A percentile compares a stretch with the other conserved stretches of the same genome.
phyloP scores from a whole-genome alignment of 2,888 invertebrate species.

The Cerastis rubricosa region DNA sequence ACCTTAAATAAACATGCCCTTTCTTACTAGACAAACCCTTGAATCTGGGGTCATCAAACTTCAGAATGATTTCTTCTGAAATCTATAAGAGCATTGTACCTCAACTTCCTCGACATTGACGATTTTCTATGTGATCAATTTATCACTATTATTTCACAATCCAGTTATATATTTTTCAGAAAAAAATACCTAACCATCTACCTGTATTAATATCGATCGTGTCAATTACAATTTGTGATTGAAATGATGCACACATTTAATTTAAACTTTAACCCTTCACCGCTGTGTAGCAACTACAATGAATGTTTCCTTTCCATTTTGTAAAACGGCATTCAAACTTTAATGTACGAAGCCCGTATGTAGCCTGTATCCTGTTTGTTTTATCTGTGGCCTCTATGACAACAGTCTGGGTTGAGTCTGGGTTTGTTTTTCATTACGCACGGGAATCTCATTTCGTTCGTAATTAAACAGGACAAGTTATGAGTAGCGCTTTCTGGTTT shows the following conservation, averaged over 20 bases:
- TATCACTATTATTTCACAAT: not conserved
- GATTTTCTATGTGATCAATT: not conserved
- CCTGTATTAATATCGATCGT: too few species aligned
- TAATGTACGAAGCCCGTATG: slow-evolving; percentile 17
- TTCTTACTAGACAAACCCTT: not conserved
- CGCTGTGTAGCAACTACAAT: not conserved
- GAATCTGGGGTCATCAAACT: not conserved
- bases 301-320: slow-evolving; percentile 54
- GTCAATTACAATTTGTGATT: not conserved
- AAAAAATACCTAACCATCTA: not conserved
- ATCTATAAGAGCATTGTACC: not conserved
- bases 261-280: slow-evolving; percentile 14
- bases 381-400: slow-evolving; percentile 63
- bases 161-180: not conserved
- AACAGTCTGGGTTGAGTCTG: slow-evolving; percentile 56
- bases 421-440: slow-evolving; percentile 73
- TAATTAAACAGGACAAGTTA: slow-evolving; percentile 68
- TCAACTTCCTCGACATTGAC: not conserved
- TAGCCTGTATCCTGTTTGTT: slow-evolving; percentile 50
- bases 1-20: not conserved
- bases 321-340: slow-evolving; percentile 57
- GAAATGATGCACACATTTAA: not conserved
- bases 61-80: not conserved
- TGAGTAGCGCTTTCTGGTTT: slow-evolving; percentile 36
- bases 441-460: slow-evolving; percentile 68